Evolutionary conservation across 2,888 invertebrate genomes (phyloP).

Genomic region (Octonoba sinensis): DNA sequence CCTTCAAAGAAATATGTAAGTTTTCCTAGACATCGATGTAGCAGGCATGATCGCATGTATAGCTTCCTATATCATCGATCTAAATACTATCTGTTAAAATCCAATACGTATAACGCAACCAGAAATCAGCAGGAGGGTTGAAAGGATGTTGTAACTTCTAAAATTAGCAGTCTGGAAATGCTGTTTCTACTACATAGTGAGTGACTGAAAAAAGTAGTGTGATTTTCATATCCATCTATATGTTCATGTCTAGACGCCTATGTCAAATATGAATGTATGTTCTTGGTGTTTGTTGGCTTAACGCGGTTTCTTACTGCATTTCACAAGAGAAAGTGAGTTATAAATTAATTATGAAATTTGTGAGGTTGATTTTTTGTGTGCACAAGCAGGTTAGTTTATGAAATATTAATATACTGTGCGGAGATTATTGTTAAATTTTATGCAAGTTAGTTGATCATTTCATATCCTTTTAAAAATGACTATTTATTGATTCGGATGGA

Average conservation of each 20-base stretch:
- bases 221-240: conserved; percentile 53
- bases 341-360: conserved; percentile 2
- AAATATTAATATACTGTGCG: background rate
- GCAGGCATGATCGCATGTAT: too few species aligned
- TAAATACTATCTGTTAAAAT: background rate
- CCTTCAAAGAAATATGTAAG: too few species aligned
- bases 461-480: too few species aligned
- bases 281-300: conserved; percentile 55
- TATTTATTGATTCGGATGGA: too few species aligned
- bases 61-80: too few species aligned
- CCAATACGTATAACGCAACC: background rate
- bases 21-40: too few species aligned
- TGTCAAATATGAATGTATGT: conserved; percentile 42
- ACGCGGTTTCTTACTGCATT: conserved; percentile 42
- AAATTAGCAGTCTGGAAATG: conserved; percentile 43
- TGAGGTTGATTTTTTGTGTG: background rate
- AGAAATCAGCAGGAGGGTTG: conserved; percentile 48
- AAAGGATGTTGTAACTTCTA: conserved; percentile 23
- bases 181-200: conserved; percentile 59
- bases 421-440: background rate
- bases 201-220: conserved; percentile 49
- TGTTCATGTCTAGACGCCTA: conserved; percentile 49
- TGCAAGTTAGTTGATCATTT: background rate
- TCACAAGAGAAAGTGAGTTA: conserved; percentile 12
- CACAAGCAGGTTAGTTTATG: background rate